Base-by-base conservation (phyloP, 1,140 invertebrate genomes). In the Drosophila eugracilis region DNA sequence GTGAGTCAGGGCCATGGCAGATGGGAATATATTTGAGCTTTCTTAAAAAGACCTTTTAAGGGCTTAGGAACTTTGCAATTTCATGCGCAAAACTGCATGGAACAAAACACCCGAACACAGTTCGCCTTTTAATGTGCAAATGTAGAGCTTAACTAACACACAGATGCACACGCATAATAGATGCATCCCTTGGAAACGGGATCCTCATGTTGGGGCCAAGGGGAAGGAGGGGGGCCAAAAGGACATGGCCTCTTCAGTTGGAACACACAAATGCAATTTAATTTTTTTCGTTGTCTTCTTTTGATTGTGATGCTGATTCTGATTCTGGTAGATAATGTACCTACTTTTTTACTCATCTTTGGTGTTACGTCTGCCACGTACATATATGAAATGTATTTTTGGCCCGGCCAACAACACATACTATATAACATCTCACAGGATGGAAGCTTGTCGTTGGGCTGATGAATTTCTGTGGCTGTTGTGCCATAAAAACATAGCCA, bases 261-360 rank as follows among this genome's bases (percentile, higher is more conserved):
- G 53, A 89, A 89, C 84, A 89, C 60, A 89, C 77, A 89, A 89
- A 85, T 89, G 85, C 86, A 89, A 89, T 89, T 89, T 85, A 80
- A 81, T 89, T 90, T 86, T 86, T 79, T 80, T 70, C 52, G 26
- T 72, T 69, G 28, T 36, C 57, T 49, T 36, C 49, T 69, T 21
- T 49, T 77, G 36, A 42, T 63, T 44, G 54, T n/a, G 55, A 60
- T 45, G 28, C 39, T 22, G 59, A 59, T 57, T 60, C 19, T 28
- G 36, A 67, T 67, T 66, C 60, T 66, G 36, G 62, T 67, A 66
- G 63, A 67, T 42, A 60, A 62, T 37, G 60, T 65, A 67, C 44
- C 34, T 63, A 42, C 54, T 60, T 74, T 73, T 65, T 44, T 62
- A 42, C 45, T 74, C 77, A 86, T 74, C 81, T 86, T 75, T 63